A percentile compares a stretch with the other conserved stretches of the same genome.
Evolutionary conservation across 2,113 vertebrate genomes (phyloP).

Genomic region (Lamprotornis superbus): DNA sequence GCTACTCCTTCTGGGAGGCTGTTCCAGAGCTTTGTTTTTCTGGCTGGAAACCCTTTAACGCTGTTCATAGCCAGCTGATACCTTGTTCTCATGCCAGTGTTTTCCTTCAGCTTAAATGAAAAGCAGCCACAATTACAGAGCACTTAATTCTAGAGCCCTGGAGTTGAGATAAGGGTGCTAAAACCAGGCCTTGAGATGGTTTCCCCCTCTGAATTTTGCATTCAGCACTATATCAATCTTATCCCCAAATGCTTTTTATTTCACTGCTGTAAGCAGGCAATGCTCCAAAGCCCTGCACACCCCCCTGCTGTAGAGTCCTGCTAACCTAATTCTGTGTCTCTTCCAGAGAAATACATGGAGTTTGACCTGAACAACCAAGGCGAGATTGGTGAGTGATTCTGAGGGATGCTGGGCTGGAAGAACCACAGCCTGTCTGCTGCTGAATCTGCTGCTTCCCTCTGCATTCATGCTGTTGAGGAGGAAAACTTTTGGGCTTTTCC

Average conservation of each 20-base stretch:
- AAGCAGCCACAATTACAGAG: constrained; percentile 35
- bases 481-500: background rate
- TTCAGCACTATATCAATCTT: background rate
- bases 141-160: constrained; percentile 8
- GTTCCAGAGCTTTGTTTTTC: constrained; percentile 53
- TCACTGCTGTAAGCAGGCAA: background rate
- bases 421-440: background rate
- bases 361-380: constrained; percentile 97
- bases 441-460: background rate
- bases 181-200: background rate
- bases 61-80: constrained; percentile 13
- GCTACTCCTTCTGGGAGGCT: constrained; percentile 43
- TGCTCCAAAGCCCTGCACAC: background rate
- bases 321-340: constrained; percentile 60
- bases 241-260: background rate
- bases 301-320: background rate
- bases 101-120: constrained; percentile 41
- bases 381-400: constrained; percentile 90
- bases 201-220: background rate
- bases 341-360: constrained; percentile 96
- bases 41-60: background rate
- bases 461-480: background rate
- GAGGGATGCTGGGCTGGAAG: background rate
- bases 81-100: constrained; percentile 57
- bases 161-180: background rate